Conservation (phyloP, 2,797 vertebrate species). For the Tragopan temminckii region DNA sequence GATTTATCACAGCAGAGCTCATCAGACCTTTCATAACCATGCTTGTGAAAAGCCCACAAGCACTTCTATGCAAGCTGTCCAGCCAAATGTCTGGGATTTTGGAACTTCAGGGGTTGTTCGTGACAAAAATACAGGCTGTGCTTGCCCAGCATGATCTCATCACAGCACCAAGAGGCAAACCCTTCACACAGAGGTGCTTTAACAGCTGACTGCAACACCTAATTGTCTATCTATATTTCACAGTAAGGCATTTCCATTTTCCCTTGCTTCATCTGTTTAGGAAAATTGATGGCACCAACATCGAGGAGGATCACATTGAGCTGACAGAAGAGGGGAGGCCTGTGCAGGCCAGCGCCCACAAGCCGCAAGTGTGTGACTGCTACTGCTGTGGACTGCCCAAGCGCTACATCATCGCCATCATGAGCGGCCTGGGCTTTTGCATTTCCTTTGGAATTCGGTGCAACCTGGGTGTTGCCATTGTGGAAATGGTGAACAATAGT, state of each 20-base stretch:
- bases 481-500: conserved; percentile 99
- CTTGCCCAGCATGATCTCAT: not conserved
- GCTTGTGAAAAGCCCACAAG: not conserved
- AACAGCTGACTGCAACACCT: accelerated
- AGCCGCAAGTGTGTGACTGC: conserved; percentile 83
- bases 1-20: not conserved
- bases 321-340: conserved; percentile 92
- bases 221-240: not conserved
- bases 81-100: not conserved
- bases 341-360: conserved; percentile 62
- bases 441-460: conserved; percentile 99
- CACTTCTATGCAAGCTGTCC: not conserved
- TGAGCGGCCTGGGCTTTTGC: conserved; percentile 97
- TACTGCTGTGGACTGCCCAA: conserved; percentile 93
- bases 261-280: conserved; percentile 69
- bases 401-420: conserved; percentile 96
- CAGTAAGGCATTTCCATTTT: not conserved
- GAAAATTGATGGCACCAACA: conserved; percentile 90
- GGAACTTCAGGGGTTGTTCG: not conserved
- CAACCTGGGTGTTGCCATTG: conserved; percentile 97
- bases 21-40: not conserved
- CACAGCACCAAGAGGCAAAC: not conserved
- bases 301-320: conserved; percentile 88
- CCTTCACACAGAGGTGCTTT: accelerated
- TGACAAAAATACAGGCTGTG: not conserved